These are phyloP conservation scores for Agrochola lota DNA, from an alignment of 2,888 invertebrate species.

Conservation along the genomic window DNA sequence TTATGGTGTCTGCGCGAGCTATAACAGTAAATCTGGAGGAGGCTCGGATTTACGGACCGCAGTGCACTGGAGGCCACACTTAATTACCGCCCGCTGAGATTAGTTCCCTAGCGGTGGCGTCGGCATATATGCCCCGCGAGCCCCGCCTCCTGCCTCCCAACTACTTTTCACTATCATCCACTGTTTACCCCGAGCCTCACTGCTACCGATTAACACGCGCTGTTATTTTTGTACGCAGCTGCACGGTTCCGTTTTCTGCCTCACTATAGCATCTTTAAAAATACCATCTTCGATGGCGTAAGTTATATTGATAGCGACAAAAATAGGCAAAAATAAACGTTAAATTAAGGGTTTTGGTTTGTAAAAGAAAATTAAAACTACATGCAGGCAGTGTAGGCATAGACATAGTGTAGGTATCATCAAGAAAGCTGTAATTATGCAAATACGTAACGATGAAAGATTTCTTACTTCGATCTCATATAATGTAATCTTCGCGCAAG, in stretches of 20 bases:
- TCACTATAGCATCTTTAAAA: background rate
- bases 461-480: slow-evolving; percentile 29
- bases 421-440: slow-evolving; percentile 16
- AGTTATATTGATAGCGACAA: background rate
- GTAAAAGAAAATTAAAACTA: background rate
- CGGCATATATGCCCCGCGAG: slow-evolving; percentile 72
- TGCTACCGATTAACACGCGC: slow-evolving; percentile 7
- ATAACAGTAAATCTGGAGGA: slow-evolving; percentile 89
- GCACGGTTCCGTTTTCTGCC: background rate
- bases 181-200: slow-evolving; percentile 19
- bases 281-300: background rate
- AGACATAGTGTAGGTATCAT: background rate
- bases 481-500: slow-evolving; percentile 56
- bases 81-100: slow-evolving; percentile 87
- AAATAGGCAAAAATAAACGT: background rate
- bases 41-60: slow-evolving; percentile 81
- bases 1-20: slow-evolving; percentile 79
- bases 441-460: slow-evolving; percentile 21
- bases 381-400: no score
- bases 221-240: slow-evolving; percentile 11
- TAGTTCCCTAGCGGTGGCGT: slow-evolving; percentile 76
- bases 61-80: slow-evolving; percentile 79
- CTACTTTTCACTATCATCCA: slow-evolving; percentile 67
- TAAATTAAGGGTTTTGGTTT: background rate
- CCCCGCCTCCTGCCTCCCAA: slow-evolving; percentile 60